phyloP scores from a whole-genome alignment of 2,888 invertebrate genomes.

The Campaea margaritaria region DNA sequence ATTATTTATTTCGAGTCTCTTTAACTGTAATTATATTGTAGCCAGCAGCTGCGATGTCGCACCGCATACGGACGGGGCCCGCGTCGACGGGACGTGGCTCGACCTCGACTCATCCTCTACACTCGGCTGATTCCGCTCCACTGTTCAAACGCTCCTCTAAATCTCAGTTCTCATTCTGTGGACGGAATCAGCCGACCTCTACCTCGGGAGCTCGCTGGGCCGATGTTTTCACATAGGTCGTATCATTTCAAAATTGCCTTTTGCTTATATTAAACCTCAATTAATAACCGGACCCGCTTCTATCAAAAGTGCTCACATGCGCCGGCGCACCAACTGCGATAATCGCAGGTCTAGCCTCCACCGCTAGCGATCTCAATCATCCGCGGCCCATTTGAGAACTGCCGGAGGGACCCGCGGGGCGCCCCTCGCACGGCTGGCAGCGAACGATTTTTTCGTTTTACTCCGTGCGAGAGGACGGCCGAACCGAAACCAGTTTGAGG shows the following conservation, averaged over 20 bases:
- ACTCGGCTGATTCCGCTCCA: constrained; percentile 60
- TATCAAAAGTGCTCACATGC: constrained; percentile 53
- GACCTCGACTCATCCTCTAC: constrained; percentile 57
- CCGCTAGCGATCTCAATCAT: constrained; percentile 61
- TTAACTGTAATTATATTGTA: constrained; percentile 80
- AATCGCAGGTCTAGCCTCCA: constrained; percentile 52
- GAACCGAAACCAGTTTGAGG: constrained; percentile 73
- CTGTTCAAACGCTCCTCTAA: constrained; percentile 40
- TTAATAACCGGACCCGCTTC: constrained; percentile 37
- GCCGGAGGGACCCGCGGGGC: constrained; percentile 54
- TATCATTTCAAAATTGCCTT: constrained; percentile 26
- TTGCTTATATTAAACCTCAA: constrained; percentile 42
- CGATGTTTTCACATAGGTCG: constrained; percentile 27
- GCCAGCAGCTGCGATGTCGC: constrained; percentile 79
- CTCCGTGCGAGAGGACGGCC: constrained; percentile 72
- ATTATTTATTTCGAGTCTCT: constrained; percentile 86
- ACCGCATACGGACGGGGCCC: constrained; percentile 80
- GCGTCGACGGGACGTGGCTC: constrained; percentile 80
- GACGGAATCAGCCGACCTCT: constrained; percentile 60
- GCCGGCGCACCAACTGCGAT: constrained; percentile 49
- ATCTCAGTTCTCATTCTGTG: constrained; percentile 42
- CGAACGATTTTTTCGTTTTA: constrained; percentile 74
- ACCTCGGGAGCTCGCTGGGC: constrained; percentile 66
- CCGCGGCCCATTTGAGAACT: constrained; percentile 66
- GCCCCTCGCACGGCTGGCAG: constrained; percentile 58